Evolutionary conservation across 2,888 invertebrate species (phyloP).

Genomic region (Plebejus argus): DNA sequence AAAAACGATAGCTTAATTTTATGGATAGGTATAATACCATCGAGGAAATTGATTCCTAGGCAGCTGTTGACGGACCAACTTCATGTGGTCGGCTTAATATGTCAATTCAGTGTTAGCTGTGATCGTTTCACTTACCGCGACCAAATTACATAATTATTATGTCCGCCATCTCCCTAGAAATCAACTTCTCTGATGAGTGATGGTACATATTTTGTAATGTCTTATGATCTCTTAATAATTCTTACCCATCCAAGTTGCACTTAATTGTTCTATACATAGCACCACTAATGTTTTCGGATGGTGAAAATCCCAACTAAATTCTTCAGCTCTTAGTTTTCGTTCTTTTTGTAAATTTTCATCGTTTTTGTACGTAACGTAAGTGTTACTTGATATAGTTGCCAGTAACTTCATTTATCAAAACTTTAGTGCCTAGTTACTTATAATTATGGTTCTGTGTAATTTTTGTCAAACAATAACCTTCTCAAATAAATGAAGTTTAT

Average conservation of each 20-base stretch:
- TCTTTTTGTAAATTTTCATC: slow-evolving; percentile 57
- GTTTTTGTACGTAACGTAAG: slow-evolving; percentile 68
- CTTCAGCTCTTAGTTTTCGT: slow-evolving; percentile 73
- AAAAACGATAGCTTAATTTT: no score
- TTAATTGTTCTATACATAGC: slow-evolving; percentile 73
- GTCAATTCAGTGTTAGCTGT: no score
- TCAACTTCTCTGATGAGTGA: no score
- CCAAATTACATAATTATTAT: no score
- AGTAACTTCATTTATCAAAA: slow-evolving; percentile 57
- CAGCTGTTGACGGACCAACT: no score
- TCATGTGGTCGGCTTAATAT: no score
- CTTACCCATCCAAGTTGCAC: slow-evolving; percentile 70
- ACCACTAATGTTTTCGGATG: slow-evolving; percentile 70
- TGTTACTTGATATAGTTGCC: slow-evolving; percentile 63
- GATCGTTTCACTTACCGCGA: no score
- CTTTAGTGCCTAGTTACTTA: background rate
- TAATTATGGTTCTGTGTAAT: no score
- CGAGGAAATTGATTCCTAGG: no score
- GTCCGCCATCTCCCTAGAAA: no score
- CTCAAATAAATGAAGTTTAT: background rate
- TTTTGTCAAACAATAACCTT: background rate
- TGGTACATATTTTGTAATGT: no score
- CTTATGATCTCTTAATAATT: background rate
- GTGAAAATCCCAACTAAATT: slow-evolving; percentile 76
- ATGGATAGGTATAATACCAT: no score